phyloP scores from a whole-genome alignment of 2,888 invertebrate species.

The Amphipoea lucens region DNA sequence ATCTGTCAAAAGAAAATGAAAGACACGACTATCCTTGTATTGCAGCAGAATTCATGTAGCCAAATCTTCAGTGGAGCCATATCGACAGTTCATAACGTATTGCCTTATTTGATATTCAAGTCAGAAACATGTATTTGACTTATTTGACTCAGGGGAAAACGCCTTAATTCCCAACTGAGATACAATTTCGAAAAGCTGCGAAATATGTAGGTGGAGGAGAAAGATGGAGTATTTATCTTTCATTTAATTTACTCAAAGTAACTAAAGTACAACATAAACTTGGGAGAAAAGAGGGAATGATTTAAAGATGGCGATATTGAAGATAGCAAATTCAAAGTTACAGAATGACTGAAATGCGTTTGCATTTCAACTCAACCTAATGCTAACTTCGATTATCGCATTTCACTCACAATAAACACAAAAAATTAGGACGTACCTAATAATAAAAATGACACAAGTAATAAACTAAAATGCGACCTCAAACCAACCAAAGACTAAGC shows the following conservation, averaged over 20 bases:
- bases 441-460: not conserved
- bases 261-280: not conserved
- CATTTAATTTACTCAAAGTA: constrained; percentile 18
- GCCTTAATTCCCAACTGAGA: constrained; percentile 33
- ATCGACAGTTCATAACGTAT: constrained; percentile 30
- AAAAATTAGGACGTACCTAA: not conserved
- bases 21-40: not conserved
- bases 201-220: constrained; percentile 9
- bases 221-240: constrained; percentile 16
- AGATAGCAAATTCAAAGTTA: not conserved
- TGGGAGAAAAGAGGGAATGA: not conserved
- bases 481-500: constrained; percentile 24
- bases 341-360: not conserved
- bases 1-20: constrained; percentile 7
- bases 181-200: constrained; percentile 34
- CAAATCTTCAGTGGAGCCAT: constrained; percentile 20
- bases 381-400: not conserved
- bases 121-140: constrained; percentile 40
- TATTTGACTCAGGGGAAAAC: constrained; percentile 25
- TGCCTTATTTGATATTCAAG: constrained; percentile 44
- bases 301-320: not conserved
- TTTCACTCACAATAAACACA: not conserved
- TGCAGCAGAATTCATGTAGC: constrained; percentile 19
- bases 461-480: constrained; percentile 5
- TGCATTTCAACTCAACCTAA: not conserved